These are phyloP conservation scores for Sebastes trivittatus DNA, from an alignment of 2,797 vertebrate genomes.

Conservation along the genomic window DNA sequence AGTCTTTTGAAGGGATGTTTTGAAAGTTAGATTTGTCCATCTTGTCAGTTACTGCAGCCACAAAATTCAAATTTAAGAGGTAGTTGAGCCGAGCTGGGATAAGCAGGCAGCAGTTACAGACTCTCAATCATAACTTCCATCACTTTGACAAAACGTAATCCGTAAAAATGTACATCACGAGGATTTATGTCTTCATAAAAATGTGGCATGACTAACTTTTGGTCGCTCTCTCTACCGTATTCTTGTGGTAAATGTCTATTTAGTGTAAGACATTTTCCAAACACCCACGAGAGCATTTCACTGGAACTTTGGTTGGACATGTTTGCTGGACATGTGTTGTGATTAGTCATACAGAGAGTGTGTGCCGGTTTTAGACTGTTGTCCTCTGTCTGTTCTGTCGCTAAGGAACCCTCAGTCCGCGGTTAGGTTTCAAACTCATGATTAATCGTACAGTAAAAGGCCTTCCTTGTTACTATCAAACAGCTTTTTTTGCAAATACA, in stretches of 20 bases:
- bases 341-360: slow-evolving; percentile 22
- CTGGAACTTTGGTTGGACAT: background rate
- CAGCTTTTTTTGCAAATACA: background rate
- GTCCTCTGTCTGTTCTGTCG: slow-evolving; percentile 33
- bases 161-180: background rate
- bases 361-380: slow-evolving; percentile 33
- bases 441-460: background rate
- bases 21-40: background rate
- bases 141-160: background rate
- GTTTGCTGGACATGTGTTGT: background rate
- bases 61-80: background rate
- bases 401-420: slow-evolving; percentile 47
- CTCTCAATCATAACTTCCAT: background rate
- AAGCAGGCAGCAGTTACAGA: background rate
- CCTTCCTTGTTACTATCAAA: background rate
- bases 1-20: too few species aligned
- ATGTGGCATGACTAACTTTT: background rate
- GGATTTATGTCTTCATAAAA: background rate
- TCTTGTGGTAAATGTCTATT: background rate
- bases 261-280: background rate
- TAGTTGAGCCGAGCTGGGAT: background rate
- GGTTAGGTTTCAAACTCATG: background rate
- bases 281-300: background rate
- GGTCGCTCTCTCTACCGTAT: background rate
- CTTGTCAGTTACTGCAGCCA: background rate